Percentiles rank a stretch among this genome's conserved stretches.
Conservation (phyloP, 2,888 invertebrate species). For the Apamea anceps region DNA sequence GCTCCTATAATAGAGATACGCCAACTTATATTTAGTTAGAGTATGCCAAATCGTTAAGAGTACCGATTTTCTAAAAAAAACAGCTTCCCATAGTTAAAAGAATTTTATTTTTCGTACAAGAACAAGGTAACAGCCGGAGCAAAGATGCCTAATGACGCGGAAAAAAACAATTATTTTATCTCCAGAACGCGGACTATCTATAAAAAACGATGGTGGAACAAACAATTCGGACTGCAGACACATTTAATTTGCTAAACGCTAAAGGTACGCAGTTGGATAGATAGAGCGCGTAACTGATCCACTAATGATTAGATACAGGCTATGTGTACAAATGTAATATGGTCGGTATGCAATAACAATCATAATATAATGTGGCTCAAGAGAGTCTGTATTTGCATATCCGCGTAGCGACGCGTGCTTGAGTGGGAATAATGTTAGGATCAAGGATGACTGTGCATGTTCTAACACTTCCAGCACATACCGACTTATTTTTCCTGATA, state of each 20-base stretch:
- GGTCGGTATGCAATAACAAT: not conserved
- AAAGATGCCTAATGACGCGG: conserved; percentile 71
- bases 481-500: conserved; percentile 1
- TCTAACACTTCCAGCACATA: conserved; percentile 9
- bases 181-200: conserved; percentile 68
- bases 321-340: not conserved
- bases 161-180: conserved; percentile 74
- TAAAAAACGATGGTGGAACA: conserved; percentile 64
- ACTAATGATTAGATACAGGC: conserved; percentile 26
- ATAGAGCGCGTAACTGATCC: conserved; percentile 11
- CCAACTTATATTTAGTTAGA: conserved; percentile 50
- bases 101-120: conserved; percentile 58
- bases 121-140: conserved; percentile 65
- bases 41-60: conserved; percentile 57
- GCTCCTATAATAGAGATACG: conserved; percentile 44
- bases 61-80: conserved; percentile 50
- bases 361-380: not conserved
- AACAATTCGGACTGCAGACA: conserved; percentile 42
- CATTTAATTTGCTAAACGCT: conserved; percentile 39
- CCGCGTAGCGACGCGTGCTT: conserved; percentile 73
- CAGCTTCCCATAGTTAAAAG: conserved; percentile 66
- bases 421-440: conserved; percentile 73
- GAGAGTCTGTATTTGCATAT: conserved; percentile 4
- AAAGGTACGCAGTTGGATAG: conserved; percentile 17
- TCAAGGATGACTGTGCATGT: conserved; percentile 44